Conservation (phyloP, 2,888 invertebrate species). For the Lochmaea capreae region DNA sequence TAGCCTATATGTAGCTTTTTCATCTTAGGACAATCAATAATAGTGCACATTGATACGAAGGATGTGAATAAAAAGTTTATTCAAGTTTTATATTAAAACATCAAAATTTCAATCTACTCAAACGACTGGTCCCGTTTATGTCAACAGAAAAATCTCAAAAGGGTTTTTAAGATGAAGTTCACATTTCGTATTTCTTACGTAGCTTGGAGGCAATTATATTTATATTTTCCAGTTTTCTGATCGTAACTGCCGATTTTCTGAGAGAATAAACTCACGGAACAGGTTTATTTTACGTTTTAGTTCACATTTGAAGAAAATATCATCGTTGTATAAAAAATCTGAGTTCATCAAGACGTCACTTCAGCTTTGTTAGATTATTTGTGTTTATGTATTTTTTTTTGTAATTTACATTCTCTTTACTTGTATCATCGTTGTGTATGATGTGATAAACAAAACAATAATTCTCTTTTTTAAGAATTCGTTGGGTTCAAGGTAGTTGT, state of each 20-base stretch:
- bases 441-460: too few species aligned
- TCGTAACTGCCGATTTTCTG: slow-evolving; percentile 16
- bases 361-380: not conserved
- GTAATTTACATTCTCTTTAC: not conserved
- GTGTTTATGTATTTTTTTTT: not conserved
- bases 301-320: slow-evolving; percentile 5
- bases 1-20: too few species aligned
- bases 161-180: not conserved
- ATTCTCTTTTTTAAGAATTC: too few species aligned
- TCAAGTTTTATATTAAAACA: not conserved
- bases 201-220: slow-evolving; percentile 12
- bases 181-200: slow-evolving; percentile 8
- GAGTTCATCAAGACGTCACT: not conserved
- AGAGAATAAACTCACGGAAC: slow-evolving; percentile 8
- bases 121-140: slow-evolving; percentile 7
- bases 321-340: not conserved
- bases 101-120: not conserved
- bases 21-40: too few species aligned
- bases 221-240: slow-evolving; percentile 21
- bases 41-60: too few species aligned
- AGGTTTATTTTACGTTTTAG: not conserved
- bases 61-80: not conserved
- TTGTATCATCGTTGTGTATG: too few species aligned
- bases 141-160: slow-evolving; percentile 13
- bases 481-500: too few species aligned